A percentile compares a stretch with the other conserved stretches of the same genome.
Conservation (phyloP, 64 coral and sea anemone species). For the Anthopleura sola region DNA sequence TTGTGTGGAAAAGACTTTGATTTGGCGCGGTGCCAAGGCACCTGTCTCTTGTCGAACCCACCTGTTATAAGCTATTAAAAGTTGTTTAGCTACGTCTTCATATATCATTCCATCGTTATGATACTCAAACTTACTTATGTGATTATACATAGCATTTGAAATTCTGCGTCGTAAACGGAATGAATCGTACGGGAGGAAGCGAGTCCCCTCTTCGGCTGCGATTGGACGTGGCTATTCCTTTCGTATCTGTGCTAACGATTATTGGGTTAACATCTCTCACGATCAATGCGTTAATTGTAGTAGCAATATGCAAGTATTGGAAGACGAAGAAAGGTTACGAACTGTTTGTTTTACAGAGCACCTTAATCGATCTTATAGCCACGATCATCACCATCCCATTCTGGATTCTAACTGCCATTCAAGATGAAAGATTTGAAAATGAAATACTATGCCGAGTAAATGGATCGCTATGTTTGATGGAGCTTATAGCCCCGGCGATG, state of each 20-base stretch:
- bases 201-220: conserved; percentile 25
- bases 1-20: not conserved
- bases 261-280: conserved; percentile 61
- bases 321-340: conserved; percentile 41
- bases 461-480: conserved; percentile 52
- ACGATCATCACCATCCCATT: conserved; percentile 66
- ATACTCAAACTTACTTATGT: not conserved
- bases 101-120: not conserved
- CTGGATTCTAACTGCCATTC: conserved; percentile 76
- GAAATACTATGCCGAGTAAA: conserved; percentile 53
- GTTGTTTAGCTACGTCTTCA: not conserved
- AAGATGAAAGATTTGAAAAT: conserved; percentile 50
- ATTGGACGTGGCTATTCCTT: conserved; percentile 67
- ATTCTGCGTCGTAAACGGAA: not conserved
- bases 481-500: conserved; percentile 56
- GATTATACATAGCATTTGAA: not conserved
- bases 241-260: conserved; percentile 75
- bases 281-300: conserved; percentile 58
- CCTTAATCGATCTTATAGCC: conserved; percentile 54
- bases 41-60: not conserved
- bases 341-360: conserved; percentile 64
- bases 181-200: not conserved
- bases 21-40: conserved; percentile 24
- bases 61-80: conserved; percentile 17
- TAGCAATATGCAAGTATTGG: conserved; percentile 64